A percentile compares a stretch with the other conserved stretches of the same genome.
Evolutionary conservation across 1,140 invertebrate genomes (phyloP).

Genomic region (Drosophila bifasciata): DNA sequence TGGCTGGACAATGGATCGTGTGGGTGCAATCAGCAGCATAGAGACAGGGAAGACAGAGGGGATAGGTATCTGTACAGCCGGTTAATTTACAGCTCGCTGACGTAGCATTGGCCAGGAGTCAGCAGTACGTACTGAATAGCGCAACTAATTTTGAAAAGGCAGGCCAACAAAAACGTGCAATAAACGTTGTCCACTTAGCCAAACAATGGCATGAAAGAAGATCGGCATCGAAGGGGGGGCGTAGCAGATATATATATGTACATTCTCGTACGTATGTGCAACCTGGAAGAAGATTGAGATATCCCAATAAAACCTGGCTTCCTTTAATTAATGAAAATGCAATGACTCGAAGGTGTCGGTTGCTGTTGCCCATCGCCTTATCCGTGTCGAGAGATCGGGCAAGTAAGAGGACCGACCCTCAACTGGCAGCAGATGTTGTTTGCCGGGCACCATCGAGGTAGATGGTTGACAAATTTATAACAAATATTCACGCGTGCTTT

Average conservation of each 20-base stretch:
- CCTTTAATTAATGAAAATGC: slow-evolving; percentile 79
- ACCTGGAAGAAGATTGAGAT: slow-evolving; percentile 25
- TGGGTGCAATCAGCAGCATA: slow-evolving; percentile 72
- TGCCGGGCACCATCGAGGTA: too few species aligned
- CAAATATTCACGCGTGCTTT: slow-evolving; percentile 82
- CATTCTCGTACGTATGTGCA: neutral
- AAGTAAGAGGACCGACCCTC: too few species aligned
- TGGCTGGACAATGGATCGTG: slow-evolving; percentile 63
- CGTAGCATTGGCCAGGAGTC: slow-evolving; percentile 8
- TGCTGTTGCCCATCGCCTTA: slow-evolving; percentile 28
- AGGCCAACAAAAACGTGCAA: slow-evolving; percentile 73
- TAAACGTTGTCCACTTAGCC: slow-evolving; percentile 79
- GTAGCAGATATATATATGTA: slow-evolving; percentile 30
- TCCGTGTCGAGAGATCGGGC: slow-evolving; percentile 52
- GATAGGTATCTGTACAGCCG: slow-evolving; percentile 1
- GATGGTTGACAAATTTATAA: slow-evolving; percentile 78
- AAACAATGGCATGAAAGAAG: slow-evolving; percentile 53
- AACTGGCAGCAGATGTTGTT: slow-evolving; percentile 45
- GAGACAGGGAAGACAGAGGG: slow-evolving; percentile 10
- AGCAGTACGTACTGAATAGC: slow-evolving; percentile 62
- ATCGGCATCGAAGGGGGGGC: slow-evolving; percentile 48
- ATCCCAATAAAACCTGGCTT: slow-evolving; percentile 66
- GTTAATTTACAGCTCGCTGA: slow-evolving; percentile 68
- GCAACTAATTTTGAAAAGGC: slow-evolving; percentile 80
- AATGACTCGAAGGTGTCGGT: slow-evolving; percentile 64